Evolutionary conservation across 2,888 invertebrate species (phyloP).

Genomic region (Dicyrtoma fusca): DNA sequence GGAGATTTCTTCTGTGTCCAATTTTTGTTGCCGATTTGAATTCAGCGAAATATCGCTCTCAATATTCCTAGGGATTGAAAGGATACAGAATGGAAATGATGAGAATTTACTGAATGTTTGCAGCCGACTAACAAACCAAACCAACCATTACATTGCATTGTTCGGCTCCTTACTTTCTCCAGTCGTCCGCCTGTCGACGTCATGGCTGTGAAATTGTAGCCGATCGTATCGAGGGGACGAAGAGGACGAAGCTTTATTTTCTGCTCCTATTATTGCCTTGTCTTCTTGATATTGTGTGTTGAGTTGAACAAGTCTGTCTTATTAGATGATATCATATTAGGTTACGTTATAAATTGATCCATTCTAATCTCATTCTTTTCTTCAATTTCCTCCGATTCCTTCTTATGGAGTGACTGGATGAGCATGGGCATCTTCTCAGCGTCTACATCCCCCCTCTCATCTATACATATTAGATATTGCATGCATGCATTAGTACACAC

Average conservation of each 20-base stretch:
- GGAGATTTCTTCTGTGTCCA: too few species aligned
- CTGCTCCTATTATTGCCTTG: background rate
- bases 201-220: too few species aligned
- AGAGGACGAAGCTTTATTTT: background rate
- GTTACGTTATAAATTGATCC: background rate
- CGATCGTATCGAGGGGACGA: too few species aligned
- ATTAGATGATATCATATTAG: conserved; percentile 2
- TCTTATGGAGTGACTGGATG: background rate
- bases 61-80: too few species aligned
- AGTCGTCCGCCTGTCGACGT: too few species aligned
- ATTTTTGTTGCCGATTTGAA: too few species aligned
- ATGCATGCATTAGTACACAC: background rate
- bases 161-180: too few species aligned
- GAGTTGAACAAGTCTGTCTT: background rate
- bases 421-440: background rate
- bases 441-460: background rate
- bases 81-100: too few species aligned
- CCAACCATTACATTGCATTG: too few species aligned
- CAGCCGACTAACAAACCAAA: too few species aligned
- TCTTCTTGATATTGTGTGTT: background rate
- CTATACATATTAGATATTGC: background rate
- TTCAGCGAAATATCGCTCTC: too few species aligned
- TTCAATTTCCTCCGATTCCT: background rate
- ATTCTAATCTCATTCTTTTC: conserved; percentile 13
- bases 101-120: too few species aligned